These are phyloP conservation scores for Otocyon megalotis DNA, from an alignment of 2,113 vertebrate species.

Conservation along the genomic window DNA sequence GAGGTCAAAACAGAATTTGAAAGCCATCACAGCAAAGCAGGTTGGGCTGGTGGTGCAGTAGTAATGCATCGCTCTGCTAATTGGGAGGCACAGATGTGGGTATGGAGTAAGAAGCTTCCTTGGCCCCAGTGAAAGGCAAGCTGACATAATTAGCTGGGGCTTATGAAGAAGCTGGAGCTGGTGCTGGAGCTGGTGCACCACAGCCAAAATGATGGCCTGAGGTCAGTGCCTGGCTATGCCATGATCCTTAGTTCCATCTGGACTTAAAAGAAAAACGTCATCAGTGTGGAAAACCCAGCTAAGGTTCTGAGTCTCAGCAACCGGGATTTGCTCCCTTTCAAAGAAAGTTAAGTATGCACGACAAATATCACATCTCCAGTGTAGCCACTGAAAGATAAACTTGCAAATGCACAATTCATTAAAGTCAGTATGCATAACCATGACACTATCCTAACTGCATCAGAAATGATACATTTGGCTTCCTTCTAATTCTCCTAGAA, in stretches of 20 bases:
- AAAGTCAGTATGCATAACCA: neutral
- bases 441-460: neutral
- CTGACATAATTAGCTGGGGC: constrained; percentile 76
- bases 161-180: constrained; percentile 43
- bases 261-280: neutral
- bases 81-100: constrained; percentile 83
- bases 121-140: constrained; percentile 78
- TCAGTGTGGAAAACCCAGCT: neutral
- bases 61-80: constrained; percentile 76
- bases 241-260: neutral
- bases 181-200: constrained; percentile 57
- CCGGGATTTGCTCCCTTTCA: neutral
- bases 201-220: constrained; percentile 56
- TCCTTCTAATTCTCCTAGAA: constrained; percentile 23
- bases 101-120: constrained; percentile 71
- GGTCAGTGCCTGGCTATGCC: constrained; percentile 54
- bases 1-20: constrained; percentile 83
- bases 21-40: constrained; percentile 77
- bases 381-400: neutral
- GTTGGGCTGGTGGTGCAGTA: constrained; percentile 62
- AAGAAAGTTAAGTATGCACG: neutral
- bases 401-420: neutral
- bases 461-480: neutral
- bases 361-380: neutral
- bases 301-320: neutral